Base-by-base conservation (phyloP, 2,797 vertebrate genomes). In the Miichthys miiuy region DNA sequence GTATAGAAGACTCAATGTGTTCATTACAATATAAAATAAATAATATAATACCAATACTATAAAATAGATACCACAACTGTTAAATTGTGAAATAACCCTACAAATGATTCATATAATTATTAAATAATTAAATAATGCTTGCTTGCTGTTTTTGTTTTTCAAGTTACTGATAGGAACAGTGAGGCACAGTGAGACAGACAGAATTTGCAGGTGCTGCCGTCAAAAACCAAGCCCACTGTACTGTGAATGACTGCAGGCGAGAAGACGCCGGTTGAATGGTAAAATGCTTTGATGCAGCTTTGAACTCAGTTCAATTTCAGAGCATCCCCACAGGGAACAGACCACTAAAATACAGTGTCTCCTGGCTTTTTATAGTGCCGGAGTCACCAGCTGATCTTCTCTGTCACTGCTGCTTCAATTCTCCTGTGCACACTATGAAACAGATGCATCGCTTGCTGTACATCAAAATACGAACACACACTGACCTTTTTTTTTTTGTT, bases 201-300 rank as follows among this genome's bases (percentile, higher is more conserved):
- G 47, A 52, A 41, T 47, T 14, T 0, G 3, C 16, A 44, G 11
- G 20, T 7, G 34, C 5, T 47, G 47, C 3, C 23, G 16, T 64
- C 10, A 47, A 75, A n/a, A 55, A 50, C 23, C 38, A 30, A 17
- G 4, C 2, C 17, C 14, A 16, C 27, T n/a, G 16, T 48, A 18
- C 41, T 23, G 18, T 27, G 10, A 21, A 21, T 18, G 67, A 10
- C 16, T 42, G 51, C 38, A 68, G 50, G 42, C 34, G 48, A 16
- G 11, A 61, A 27, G 7, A 44, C 18, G 51, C 1, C 20, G 55
- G 5, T 8, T 47, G 54, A 57, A 41, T 2, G n/a, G 8, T 10
- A 27, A 75, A 81, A 64, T 75, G 61, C 54, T 57, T 72, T 20
- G 14, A 73, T 57, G 54, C 27, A 56, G 56, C 46, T 54, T 61